Base-by-base conservation (phyloP, 2,797 vertebrate species). In the Acestrorhynchus altus region DNA sequence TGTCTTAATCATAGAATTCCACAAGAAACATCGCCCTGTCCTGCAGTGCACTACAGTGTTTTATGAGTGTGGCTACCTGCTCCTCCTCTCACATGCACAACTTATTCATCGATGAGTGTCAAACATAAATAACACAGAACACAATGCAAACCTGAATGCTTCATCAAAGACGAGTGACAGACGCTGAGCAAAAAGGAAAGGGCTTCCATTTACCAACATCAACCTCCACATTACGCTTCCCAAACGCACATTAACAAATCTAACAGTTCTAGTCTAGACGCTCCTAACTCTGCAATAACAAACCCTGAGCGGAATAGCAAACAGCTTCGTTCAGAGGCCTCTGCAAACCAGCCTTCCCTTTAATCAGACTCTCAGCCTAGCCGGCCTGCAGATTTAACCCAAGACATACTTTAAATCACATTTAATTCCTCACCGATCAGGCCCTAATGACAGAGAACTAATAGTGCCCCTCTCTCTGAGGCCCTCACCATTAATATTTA, bases 401-500 rank as follows among this genome's bases (percentile, higher is more conserved):
- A 69, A 77, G 60, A 61, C 72, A 42, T 75, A 70, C 31, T 59
- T 59, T 80, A 81, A 81, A 79, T 68, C 76, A 78, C 44, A 44
- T 74, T 70, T 57, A 70, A 70, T 82, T 67, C 20, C 52, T 69
- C 46, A 76, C 71, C 74, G 80, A 79, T 76, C 49, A 70, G 73
- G 57, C 68, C 56, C 77, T 72, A 71, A 57, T 75, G 77, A 74
- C 44, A 57, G 61, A 75, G 20, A 40, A 66, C 15, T 76, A 80
- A 76, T 68, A 70, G n/a, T 24, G n/a, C 28, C 68, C 24, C 16
- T 72, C 74, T 74, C 73, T 39, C 56, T 71, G 63, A 12, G 13
- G 56, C 68, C 60, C 63, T 60, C 68, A 59, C 57, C 65, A 76
- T 84, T 24, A 69, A 81, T 81, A 81, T 80, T 80, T 83, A 65